These are phyloP conservation scores for Piprites chloris DNA, from an alignment of 2,113 vertebrate species.

Conservation along the genomic window DNA sequence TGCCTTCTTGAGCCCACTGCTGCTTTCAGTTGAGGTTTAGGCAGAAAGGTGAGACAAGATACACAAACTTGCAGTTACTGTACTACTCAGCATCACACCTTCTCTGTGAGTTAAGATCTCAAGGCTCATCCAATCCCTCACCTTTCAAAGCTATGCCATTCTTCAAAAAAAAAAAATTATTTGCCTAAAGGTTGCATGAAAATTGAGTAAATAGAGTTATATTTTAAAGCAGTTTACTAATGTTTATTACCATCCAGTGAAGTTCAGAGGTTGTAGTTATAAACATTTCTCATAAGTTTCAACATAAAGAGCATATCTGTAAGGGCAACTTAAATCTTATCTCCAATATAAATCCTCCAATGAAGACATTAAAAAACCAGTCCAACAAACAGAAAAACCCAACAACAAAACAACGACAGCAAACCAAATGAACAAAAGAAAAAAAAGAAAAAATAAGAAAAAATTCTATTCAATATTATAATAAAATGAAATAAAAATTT, in stretches of 20 bases:
- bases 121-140: background rate
- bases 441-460: background rate
- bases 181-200: background rate
- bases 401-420: too few relatives aligned
- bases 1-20: background rate
- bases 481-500: background rate
- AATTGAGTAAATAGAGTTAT: background rate
- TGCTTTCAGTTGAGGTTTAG: background rate
- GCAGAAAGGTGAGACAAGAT: background rate
- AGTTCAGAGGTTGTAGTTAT: background rate
- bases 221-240: background rate
- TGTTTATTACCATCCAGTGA: background rate
- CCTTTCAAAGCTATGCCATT: background rate
- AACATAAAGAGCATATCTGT: background rate
- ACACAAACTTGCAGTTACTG: accelerated
- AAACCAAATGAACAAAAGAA: too few relatives aligned
- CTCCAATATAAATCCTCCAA: background rate
- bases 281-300: background rate
- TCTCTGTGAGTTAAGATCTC: background rate
- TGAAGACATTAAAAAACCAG: background rate
- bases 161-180: background rate
- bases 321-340: background rate
- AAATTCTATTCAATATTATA: background rate
- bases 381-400: too few relatives aligned
- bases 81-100: accelerated